These are phyloP conservation scores for Caranx melampygus DNA, from an alignment of 2,113 vertebrate species.

Conservation along the genomic window DNA sequence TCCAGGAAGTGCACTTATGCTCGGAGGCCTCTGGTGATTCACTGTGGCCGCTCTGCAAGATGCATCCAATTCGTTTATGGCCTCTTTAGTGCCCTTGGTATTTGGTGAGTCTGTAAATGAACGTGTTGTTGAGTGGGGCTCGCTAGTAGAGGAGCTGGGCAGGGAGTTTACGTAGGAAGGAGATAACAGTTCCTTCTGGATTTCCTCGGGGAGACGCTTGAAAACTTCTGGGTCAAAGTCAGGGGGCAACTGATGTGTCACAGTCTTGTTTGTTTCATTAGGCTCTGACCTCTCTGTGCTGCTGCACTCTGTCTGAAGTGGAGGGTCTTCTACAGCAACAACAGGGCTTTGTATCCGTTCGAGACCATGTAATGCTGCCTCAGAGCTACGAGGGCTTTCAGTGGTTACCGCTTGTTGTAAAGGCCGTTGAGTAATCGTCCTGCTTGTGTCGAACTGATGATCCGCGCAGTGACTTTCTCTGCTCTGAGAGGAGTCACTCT, in stretches of 20 bases:
- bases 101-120: conserved; percentile 7
- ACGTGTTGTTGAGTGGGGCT: not conserved
- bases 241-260: conserved; percentile 66
- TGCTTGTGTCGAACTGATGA: conserved; percentile 11
- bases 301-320: not conserved
- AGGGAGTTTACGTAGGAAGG: conserved; percentile 47
- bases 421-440: not conserved
- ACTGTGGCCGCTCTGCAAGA: not conserved
- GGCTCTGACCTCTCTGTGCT: not conserved
- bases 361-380: conserved; percentile 13
- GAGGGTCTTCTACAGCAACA: conserved; percentile 16
- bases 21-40: conserved; percentile 1
- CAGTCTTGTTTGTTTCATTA: not conserved
- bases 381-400: conserved; percentile 12
- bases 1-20: not conserved
- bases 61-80: not conserved
- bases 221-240: conserved; percentile 88
- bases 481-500: conserved; percentile 36
- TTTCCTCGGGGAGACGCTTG: conserved; percentile 86
- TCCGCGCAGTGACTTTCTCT: not conserved
- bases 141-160: not conserved
- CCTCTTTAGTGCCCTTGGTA: not conserved
- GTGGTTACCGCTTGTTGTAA: conserved; percentile 8
- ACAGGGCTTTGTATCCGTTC: conserved; percentile 29
- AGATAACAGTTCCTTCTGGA: conserved; percentile 87